phyloP scores from a whole-genome alignment of 2,888 invertebrate species.

The Chironomus tentans region DNA sequence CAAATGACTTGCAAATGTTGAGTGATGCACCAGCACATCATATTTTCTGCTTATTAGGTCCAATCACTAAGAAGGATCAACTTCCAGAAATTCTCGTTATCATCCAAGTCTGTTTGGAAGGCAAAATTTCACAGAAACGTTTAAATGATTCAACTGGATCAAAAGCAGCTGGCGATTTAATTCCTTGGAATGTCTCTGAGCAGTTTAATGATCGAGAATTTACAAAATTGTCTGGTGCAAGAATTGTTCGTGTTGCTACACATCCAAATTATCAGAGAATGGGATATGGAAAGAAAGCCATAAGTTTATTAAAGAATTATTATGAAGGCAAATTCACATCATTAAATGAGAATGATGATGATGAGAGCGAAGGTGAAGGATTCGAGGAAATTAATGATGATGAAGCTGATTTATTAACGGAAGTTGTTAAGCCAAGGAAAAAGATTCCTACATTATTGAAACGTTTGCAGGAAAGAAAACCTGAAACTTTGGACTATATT shows the following conservation, averaged over 20 bases:
- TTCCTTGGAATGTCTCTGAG: conserved; percentile 97
- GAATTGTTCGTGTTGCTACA: conserved; percentile 93
- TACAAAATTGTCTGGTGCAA: conserved; percentile 77
- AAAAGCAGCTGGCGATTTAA: conserved; percentile 90
- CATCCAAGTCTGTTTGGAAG: conserved; percentile 73
- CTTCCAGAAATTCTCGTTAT: conserved; percentile 93
- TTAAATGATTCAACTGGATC: conserved; percentile 75
- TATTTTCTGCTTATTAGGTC: conserved; percentile 87
- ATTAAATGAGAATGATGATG: conserved; percentile 48
- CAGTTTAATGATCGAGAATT: conserved; percentile 93
- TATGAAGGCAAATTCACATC: conserved; percentile 73
- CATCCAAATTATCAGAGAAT: conserved; percentile 96
- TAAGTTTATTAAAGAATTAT: conserved; percentile 77
- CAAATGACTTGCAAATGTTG: conserved; percentile 96
- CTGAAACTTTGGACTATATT: conserved; percentile 83
- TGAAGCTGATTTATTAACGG: conserved; percentile 56
- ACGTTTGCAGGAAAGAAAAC: conserved; percentile 71
- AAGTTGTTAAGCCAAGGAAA: conserved; percentile 64
- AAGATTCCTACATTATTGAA: conserved; percentile 81
- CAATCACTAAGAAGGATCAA: conserved; percentile 61
- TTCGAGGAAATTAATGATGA: conserved; percentile 49
- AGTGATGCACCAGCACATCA: conserved; percentile 98
- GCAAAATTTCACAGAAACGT: conserved; percentile 55
- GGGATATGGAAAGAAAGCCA: conserved; percentile 90
- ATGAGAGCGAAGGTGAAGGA: conserved; percentile 34